phyloP scores from a whole-genome alignment of 2,888 invertebrate genomes.

The Resseliella maxima region DNA sequence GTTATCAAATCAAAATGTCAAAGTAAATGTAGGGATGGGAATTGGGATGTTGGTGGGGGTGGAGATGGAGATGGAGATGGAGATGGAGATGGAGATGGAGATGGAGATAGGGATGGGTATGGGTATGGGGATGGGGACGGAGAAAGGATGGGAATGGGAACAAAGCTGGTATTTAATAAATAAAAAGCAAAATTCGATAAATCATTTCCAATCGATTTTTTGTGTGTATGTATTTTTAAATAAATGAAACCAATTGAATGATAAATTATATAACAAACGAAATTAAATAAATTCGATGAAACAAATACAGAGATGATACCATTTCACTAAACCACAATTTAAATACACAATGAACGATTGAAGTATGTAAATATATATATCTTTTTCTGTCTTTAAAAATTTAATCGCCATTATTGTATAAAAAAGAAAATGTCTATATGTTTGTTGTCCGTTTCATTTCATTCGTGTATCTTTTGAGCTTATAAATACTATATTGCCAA shows the following conservation, averaged over 20 bases:
- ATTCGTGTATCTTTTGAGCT: not conserved
- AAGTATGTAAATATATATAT: not conserved
- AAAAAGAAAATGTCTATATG: not conserved
- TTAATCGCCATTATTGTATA: not conserved
- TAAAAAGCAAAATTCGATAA: too few species aligned
- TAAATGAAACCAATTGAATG: not conserved
- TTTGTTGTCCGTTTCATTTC: not conserved
- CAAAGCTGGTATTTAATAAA: too few species aligned
- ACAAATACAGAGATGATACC: not conserved
- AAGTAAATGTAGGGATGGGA: too few species aligned
- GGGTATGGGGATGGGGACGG: too few species aligned
- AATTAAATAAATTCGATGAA: not conserved
- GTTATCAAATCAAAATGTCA: too few species aligned
- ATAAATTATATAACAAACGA: not conserved
- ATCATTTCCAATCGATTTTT: too few species aligned
- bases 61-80: too few species aligned
- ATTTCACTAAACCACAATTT: not conserved
- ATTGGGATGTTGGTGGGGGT: too few species aligned
- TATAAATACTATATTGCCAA: not conserved
- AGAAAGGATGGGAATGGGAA: too few species aligned
- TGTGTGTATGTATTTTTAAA: too few species aligned
- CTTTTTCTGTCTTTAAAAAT: not conserved
- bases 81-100: too few species aligned
- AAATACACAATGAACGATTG: not conserved
- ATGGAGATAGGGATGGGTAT: too few species aligned